Base-by-base conservation (phyloP, 2,797 vertebrate genomes). In the Epinephelus coioides region DNA sequence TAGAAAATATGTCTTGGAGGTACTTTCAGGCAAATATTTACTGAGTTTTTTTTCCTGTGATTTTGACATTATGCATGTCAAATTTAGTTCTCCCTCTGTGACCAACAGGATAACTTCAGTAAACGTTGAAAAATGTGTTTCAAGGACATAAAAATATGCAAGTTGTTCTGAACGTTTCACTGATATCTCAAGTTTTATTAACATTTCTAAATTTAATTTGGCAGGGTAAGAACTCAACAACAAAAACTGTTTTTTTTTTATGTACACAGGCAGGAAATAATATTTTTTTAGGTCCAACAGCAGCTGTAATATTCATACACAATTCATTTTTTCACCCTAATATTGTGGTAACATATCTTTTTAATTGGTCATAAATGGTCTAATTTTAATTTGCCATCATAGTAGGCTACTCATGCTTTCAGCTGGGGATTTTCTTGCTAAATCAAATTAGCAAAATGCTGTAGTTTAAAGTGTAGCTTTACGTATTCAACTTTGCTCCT, bases 391-490 rank as follows among this genome's bases (percentile, higher is more conserved):
- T 43, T 70, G 23, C 27, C 15, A 34, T 34, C 7, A 34, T 18
- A 10, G 30, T 19, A 70, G 46, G 62, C 65, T 38, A 46, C 19
- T 60, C 55, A 46, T 23, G 40, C 51, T 43, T 70, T 64, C 23
- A 54, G 25, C 49, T 13, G 15, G 4, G 5, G 3, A 3, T 65
- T 63, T 62, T 63, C 50, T 44, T 69, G 34, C 57, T 23, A 43
- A 57, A 51, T 73, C 21, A 69, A 51, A 65, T 18, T 6, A 5
- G 34, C 25, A 44, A 76, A 62, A 66, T 61, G 55, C 46, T n/a
- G 65, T 79, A 55, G 40, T 21, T 73, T 62, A 21, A 73, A 69
- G 19, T 56, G 6, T 23, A 67, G 55, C 50, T 53, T 72, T 76
- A 53, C 72, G 76, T 76, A 57, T 67, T 71, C 56, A 69, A 43